These are phyloP conservation scores for Drosophila cracens DNA, from an alignment of 2,888 invertebrate genomes.

Conservation along the genomic window DNA sequence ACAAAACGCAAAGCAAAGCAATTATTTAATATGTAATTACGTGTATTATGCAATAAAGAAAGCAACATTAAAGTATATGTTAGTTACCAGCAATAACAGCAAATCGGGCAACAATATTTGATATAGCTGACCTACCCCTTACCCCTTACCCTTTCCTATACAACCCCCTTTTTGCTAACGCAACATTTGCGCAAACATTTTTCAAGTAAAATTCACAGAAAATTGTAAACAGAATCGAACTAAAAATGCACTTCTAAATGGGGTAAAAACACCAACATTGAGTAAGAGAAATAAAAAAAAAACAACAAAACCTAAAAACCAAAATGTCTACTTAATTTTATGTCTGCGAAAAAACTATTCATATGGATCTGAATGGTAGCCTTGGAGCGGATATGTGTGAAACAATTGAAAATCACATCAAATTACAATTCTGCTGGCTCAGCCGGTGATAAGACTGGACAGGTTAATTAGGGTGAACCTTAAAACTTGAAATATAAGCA, in stretches of 20 bases:
- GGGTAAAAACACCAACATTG: constrained; percentile 59
- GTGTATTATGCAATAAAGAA: constrained; percentile 64
- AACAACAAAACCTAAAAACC: constrained; percentile 59
- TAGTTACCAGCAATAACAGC: constrained; percentile 23
- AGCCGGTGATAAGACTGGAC: constrained; percentile 9
- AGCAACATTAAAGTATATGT: constrained; percentile 15
- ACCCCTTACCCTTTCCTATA: background rate
- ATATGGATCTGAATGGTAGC: background rate
- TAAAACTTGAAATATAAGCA: background rate
- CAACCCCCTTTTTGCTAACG: constrained; percentile 26
- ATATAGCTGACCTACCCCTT: constrained; percentile 19
- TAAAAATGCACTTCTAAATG: constrained; percentile 56
- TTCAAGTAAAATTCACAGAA: constrained; percentile 18
- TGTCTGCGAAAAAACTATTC: background rate
- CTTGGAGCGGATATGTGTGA: constrained; percentile 20
- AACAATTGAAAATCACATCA: constrained; percentile 26
- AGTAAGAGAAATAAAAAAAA: constrained; percentile 63
- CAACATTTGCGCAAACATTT: constrained; percentile 12
- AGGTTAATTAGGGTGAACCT: constrained; percentile 47
- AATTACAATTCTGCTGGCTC: constrained; percentile 30
- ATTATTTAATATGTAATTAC: constrained; percentile 76
- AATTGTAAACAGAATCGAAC: constrained; percentile 41
- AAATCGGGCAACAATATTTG: constrained; percentile 45
- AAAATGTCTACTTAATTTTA: constrained; percentile 23
- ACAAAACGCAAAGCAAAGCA: constrained; percentile 71